These are phyloP conservation scores for Philypnodon macrostomus DNA, from an alignment of 2,797 vertebrate genomes.

Conservation along the genomic window DNA sequence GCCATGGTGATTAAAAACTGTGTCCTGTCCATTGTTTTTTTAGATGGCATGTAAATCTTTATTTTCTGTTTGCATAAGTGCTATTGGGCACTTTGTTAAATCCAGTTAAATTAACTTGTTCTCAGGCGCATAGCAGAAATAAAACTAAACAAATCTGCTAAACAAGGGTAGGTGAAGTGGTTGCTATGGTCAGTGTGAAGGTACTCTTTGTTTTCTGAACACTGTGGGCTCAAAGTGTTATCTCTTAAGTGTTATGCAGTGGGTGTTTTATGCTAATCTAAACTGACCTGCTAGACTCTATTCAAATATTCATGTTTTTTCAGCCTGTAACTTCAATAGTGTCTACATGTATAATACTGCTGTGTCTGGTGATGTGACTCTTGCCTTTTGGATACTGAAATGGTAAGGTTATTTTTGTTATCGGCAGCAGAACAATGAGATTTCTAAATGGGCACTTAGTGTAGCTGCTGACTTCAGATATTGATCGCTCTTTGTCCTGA, in stretches of 20 bases:
- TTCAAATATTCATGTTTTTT: neutral
- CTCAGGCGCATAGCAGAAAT: conserved; percentile 15
- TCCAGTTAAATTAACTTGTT: neutral
- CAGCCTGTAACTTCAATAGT: neutral
- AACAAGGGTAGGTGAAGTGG: conserved; percentile 1
- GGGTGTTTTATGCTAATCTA: conserved; percentile 34
- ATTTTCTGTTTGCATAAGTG: conserved; percentile 29
- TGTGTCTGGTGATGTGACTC: too few relatives aligned
- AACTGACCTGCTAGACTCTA: conserved; percentile 18
- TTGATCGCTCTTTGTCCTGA: conserved; percentile 8
- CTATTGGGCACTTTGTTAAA: conserved; percentile 4
- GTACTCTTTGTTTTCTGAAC: conserved; percentile 23
- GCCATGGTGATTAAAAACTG: conserved; percentile 7
- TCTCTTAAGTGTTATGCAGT: conserved; percentile 25
- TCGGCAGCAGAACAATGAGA: too few relatives aligned
- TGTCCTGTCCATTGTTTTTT: conserved; percentile 2
- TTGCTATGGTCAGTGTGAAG: conserved; percentile 15
- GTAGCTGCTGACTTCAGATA: conserved; percentile 20
- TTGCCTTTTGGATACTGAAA: too few relatives aligned
- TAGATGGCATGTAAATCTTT: neutral
- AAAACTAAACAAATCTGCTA: neutral
- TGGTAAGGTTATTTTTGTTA: too few relatives aligned
- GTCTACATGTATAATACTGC: too few relatives aligned
- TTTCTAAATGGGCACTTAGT: conserved; percentile 3
- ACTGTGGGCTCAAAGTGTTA: conserved; percentile 10